These are phyloP conservation scores for Argentina silus DNA, from an alignment of 2,797 vertebrate genomes.

Conservation along the genomic window DNA sequence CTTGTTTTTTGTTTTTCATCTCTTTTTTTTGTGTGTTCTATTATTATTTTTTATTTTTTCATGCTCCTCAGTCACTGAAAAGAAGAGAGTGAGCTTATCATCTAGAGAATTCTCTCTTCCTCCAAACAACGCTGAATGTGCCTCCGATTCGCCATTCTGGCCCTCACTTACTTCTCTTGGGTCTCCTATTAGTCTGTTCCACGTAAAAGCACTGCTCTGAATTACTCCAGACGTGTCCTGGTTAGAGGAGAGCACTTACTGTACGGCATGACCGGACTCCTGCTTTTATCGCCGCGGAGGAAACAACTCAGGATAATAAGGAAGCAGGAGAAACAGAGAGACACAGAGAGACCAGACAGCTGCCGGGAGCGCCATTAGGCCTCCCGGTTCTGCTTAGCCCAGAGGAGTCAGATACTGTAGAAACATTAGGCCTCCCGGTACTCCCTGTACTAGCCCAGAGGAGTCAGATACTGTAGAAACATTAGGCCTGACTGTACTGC, in stretches of 20 bases:
- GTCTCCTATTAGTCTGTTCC: constrained; percentile 5
- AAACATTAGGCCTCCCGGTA: constrained; percentile 15
- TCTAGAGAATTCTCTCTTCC: constrained; percentile 43
- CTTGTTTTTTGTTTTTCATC: neutral
- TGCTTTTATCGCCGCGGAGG: constrained; percentile 23
- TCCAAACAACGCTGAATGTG: constrained; percentile 15
- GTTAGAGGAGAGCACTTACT: constrained; percentile 41
- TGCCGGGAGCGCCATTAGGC: constrained; percentile 5
- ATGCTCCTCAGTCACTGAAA: neutral
- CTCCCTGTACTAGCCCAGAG: neutral
- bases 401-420: constrained; percentile 13
- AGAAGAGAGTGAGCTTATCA: constrained; percentile 23
- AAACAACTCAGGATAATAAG: constrained; percentile 41
- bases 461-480: no score
- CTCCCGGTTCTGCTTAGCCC: neutral
- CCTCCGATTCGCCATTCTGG: constrained; percentile 17
- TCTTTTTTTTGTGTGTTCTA: neutral
- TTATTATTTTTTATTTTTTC: no score
- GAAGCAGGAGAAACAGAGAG: constrained; percentile 10
- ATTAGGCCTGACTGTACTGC: no score
- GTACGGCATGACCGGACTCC: neutral
- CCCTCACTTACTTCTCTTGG: neutral
- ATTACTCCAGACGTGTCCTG: constrained; percentile 34
- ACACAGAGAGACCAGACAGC: neutral
- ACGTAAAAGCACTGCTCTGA: constrained; percentile 50